Conservation (phyloP, 2,888 invertebrate genomes). For the Aproaerema taeniolella region DNA sequence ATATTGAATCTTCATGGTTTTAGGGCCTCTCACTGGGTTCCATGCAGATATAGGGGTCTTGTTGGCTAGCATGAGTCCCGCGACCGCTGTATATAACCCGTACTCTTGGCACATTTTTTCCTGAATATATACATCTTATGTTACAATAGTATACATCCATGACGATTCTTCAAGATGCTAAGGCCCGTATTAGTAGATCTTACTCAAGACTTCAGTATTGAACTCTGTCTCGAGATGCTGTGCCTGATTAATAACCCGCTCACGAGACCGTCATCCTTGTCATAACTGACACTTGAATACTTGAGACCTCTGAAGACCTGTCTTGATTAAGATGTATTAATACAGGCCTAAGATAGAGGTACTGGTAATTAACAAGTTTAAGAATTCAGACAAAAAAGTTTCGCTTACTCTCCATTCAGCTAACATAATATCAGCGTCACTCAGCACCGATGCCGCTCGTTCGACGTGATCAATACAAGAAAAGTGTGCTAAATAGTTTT, state of each 20-base stretch:
- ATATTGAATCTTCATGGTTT: slow-evolving; percentile 59
- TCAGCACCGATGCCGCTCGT: slow-evolving; percentile 80
- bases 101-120: slow-evolving; percentile 71
- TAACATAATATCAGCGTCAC: slow-evolving; percentile 82
- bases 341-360: too few relatives aligned
- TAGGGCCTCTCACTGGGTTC: slow-evolving; percentile 83
- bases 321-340: too few relatives aligned
- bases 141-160: not conserved
- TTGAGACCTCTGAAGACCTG: too few relatives aligned
- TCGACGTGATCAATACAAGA: slow-evolving; percentile 79
- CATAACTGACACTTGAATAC: too few relatives aligned
- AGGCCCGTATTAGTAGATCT: too few relatives aligned
- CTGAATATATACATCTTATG: slow-evolving; percentile 29
- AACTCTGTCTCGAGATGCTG: too few relatives aligned
- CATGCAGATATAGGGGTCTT: slow-evolving; percentile 82
- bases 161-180: too few relatives aligned
- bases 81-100: slow-evolving; percentile 80
- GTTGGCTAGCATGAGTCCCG: slow-evolving; percentile 85
- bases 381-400: not conserved
- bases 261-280: too few relatives aligned
- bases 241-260: too few relatives aligned
- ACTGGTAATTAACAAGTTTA: not conserved
- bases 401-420: slow-evolving; percentile 80
- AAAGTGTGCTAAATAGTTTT: slow-evolving; percentile 86
- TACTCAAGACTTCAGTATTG: too few relatives aligned